Evolutionary conservation across 2,888 invertebrate genomes (phyloP).

Genomic region (Lycocerus yunnanus): DNA sequence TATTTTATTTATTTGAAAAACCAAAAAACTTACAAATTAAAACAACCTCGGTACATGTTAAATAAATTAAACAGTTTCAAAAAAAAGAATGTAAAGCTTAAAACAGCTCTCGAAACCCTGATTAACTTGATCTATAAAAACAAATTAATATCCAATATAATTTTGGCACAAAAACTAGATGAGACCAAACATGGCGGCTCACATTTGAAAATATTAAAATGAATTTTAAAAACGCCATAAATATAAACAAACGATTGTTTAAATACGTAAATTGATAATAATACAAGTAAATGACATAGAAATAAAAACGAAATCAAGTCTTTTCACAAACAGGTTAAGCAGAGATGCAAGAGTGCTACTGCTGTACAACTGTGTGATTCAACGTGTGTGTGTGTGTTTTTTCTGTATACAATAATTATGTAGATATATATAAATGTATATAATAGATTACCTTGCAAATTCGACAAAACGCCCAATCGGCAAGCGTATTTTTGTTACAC

Average conservation of each 20-base stretch:
- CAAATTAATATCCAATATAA: slow-evolving; percentile 47
- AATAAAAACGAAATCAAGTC: slow-evolving; percentile 14
- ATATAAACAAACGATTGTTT: slow-evolving; percentile 8
- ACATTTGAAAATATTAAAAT: neutral
- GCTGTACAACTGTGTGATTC: slow-evolving; percentile 17
- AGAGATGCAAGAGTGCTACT: slow-evolving; percentile 55
- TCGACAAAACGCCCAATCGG: slow-evolving; percentile 17
- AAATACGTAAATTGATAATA: slow-evolving; percentile 24
- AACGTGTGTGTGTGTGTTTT: neutral
- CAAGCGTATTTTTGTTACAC: slow-evolving; percentile 48
- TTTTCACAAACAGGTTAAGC: slow-evolving; percentile 49
- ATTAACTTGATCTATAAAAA: slow-evolving; percentile 56
- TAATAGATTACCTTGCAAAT: slow-evolving; percentile 11
- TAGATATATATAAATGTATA: slow-evolving; percentile 4
- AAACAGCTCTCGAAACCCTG: slow-evolving; percentile 62
- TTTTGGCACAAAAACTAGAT: slow-evolving; percentile 28
- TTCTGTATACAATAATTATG: neutral
- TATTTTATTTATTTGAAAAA: slow-evolving; percentile 55
- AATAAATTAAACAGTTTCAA: slow-evolving; percentile 57
- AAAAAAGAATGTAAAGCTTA: slow-evolving; percentile 53
- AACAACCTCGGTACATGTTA: slow-evolving; percentile 58
- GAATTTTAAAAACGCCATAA: slow-evolving; percentile 8
- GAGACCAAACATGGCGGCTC: neutral
- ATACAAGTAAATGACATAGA: slow-evolving; percentile 11
- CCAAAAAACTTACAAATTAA: slow-evolving; percentile 57